Evolutionary conservation across 2,888 invertebrate species (phyloP).

Genomic region (Zaprionus lineosus): DNA sequence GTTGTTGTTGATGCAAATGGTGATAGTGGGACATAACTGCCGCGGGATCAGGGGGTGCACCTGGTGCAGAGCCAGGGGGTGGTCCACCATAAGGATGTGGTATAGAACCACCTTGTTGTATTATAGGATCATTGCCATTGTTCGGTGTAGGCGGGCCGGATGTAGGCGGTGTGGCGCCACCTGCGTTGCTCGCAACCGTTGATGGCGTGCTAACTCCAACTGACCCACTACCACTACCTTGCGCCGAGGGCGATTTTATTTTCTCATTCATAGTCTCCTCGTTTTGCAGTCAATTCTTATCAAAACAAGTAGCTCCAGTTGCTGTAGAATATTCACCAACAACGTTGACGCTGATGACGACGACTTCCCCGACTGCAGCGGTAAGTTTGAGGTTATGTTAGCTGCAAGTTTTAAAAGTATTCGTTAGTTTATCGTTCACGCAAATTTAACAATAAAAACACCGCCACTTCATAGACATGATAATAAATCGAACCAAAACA

Average conservation of each 20-base stretch:
- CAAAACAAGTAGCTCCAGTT: slow-evolving; percentile 64
- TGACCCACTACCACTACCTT: slow-evolving; percentile 60
- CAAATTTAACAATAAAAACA: slow-evolving; percentile 5
- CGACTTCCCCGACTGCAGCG: slow-evolving; percentile 80
- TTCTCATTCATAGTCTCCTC: slow-evolving; percentile 79
- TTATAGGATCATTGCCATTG: slow-evolving; percentile 76
- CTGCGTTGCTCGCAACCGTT: slow-evolving; percentile 42
- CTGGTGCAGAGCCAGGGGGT: slow-evolving; percentile 68
- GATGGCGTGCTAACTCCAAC: slow-evolving; percentile 32
- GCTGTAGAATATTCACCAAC: slow-evolving; percentile 64
- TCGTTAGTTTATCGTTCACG: slow-evolving; percentile 37
- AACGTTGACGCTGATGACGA: slow-evolving; percentile 73
- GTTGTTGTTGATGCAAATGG: slow-evolving; percentile 78
- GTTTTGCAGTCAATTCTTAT: slow-evolving; percentile 54
- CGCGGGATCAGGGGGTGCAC: slow-evolving; percentile 71
- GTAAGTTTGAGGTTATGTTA: slow-evolving; percentile 77
- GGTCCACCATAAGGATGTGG: slow-evolving; percentile 78
- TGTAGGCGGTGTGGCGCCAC: slow-evolving; percentile 70
- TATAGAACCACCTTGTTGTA: slow-evolving; percentile 57
- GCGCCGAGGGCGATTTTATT: slow-evolving; percentile 82
- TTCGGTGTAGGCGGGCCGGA: slow-evolving; percentile 74
- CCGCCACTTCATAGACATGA: neutral
- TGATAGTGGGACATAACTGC: slow-evolving; percentile 80
- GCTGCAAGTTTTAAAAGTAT: slow-evolving; percentile 67
- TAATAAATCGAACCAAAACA: slow-evolving; percentile 19